Conservation (phyloP, 2,888 invertebrate species). For the Ichneumoninae sp. region DNA sequence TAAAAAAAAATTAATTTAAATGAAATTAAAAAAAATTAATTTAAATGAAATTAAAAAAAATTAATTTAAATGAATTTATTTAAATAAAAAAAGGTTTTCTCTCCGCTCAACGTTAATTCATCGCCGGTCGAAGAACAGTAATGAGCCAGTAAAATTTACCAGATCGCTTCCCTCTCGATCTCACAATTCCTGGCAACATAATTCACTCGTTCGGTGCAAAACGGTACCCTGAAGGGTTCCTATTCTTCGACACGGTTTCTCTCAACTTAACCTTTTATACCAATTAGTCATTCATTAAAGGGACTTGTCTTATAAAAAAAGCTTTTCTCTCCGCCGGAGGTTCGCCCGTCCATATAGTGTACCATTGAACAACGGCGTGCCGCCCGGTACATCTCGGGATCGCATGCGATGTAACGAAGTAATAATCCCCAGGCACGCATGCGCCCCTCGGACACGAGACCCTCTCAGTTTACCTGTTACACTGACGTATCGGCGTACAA, state of each 20-base stretch:
- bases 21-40: too few relatives aligned
- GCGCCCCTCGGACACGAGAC: neutral
- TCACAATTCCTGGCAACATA: neutral
- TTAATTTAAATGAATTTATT: neutral
- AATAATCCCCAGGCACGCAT: conserved; percentile 32
- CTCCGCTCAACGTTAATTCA: neutral
- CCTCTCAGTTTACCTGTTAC: conserved; percentile 30
- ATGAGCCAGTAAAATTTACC: neutral
- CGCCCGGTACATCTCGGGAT: neutral
- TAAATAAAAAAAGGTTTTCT: neutral
- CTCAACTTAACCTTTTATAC: too few relatives aligned
- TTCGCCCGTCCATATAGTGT: neutral
- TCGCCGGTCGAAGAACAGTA: conserved; percentile 27
- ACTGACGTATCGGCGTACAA: neutral
- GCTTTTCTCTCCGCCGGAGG: neutral
- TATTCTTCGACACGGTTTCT: too few relatives aligned
- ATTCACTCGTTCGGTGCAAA: conserved; percentile 1
- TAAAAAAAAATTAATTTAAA: too few relatives aligned
- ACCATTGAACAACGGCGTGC: conserved; percentile 13
- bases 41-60: neutral
- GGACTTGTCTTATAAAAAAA: neutral
- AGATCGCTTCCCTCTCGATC: neutral
- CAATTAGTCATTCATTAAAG: neutral
- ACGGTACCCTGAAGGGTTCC: neutral
- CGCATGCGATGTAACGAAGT: conserved; percentile 31